A percentile compares a stretch with the other conserved stretches of the same genome.
Evolutionary conservation across 2,888 invertebrate genomes (phyloP).

Genomic region (Polietes domitor): DNA sequence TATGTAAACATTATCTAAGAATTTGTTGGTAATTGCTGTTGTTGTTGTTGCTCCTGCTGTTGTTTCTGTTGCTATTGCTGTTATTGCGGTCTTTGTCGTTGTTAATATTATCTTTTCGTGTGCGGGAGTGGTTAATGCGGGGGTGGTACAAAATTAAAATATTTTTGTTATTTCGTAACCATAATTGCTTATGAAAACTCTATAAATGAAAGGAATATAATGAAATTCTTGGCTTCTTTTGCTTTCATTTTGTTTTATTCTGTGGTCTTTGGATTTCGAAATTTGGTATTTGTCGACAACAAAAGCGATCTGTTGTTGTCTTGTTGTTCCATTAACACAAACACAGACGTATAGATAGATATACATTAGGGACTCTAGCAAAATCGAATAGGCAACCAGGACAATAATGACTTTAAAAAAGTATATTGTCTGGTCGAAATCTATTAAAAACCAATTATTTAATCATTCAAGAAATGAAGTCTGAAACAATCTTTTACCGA

Average conservation of each 20-base stretch:
- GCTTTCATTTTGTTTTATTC: neutral
- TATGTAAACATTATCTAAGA: conserved; percentile 37
- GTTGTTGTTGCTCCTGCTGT: neutral
- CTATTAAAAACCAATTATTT: too few relatives aligned
- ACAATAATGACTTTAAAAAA: too few relatives aligned
- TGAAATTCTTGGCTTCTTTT: conserved; percentile 43
- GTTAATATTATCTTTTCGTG: conserved; percentile 7
- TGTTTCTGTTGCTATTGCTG: neutral
- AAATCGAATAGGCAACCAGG: too few relatives aligned
- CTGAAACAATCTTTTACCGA: too few relatives aligned
- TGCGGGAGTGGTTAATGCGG: neutral
- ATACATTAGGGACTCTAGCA: too few relatives aligned
- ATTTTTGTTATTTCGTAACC: conserved; percentile 27
- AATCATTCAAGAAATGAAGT: too few relatives aligned
- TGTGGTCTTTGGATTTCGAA: neutral
- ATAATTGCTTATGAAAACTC: conserved; percentile 60
- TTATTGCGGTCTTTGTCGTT: neutral
- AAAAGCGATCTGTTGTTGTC: too few relatives aligned
- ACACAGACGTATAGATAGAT: too few relatives aligned
- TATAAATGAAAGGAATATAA: conserved; percentile 51
- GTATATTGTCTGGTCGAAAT: too few relatives aligned
- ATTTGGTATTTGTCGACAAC: neutral
- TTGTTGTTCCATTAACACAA: neutral
- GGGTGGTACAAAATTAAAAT: conserved; percentile 54
- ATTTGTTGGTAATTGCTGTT: conserved; percentile 11